These are phyloP conservation scores for Cinara cedri DNA, from an alignment of 2,888 invertebrate species.

Conservation along the genomic window DNA sequence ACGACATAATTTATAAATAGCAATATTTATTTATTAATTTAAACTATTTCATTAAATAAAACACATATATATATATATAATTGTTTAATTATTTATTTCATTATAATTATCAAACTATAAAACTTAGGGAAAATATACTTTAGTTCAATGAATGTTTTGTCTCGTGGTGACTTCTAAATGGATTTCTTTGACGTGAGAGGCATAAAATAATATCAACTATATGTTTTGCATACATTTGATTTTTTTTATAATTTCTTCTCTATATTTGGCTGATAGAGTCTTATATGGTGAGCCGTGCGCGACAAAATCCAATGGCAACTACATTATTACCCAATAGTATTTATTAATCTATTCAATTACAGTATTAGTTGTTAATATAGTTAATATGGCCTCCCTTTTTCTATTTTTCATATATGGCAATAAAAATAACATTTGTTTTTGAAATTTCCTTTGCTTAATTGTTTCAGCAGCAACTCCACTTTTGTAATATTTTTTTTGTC, in stretches of 20 bases:
- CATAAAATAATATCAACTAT: slow-evolving; percentile 3
- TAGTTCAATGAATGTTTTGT: not conserved
- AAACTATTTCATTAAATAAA: not conserved
- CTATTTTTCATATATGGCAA: slow-evolving; percentile 5
- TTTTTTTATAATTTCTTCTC: slow-evolving; percentile 3
- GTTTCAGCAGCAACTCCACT: slow-evolving; percentile 10
- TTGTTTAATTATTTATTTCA: not conserved
- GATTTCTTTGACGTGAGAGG: too few relatives aligned
- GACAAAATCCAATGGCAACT: too few relatives aligned
- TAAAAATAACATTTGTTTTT: slow-evolving; percentile 4
- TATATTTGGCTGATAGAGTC: not conserved
- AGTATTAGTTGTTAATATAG: too few relatives aligned
- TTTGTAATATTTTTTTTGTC: not conserved
- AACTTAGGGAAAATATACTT: not conserved
- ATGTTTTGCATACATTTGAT: slow-evolving; percentile 6
- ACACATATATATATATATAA: slow-evolving; percentile 2
- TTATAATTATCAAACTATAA: too few relatives aligned
- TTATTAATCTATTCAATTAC: too few relatives aligned
- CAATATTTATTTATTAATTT: not conserved
- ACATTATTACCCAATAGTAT: too few relatives aligned
- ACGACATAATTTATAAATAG: not conserved
- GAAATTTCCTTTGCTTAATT: slow-evolving; percentile 11
- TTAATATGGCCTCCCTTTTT: not conserved
- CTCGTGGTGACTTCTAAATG: not conserved
- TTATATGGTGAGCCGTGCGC: too few relatives aligned